Evolutionary conservation across 2,797 vertebrate genomes (phyloP), one percentile per base, ranked within the genome.

Genomic region (Hippopotamyrus pictus): DNA sequence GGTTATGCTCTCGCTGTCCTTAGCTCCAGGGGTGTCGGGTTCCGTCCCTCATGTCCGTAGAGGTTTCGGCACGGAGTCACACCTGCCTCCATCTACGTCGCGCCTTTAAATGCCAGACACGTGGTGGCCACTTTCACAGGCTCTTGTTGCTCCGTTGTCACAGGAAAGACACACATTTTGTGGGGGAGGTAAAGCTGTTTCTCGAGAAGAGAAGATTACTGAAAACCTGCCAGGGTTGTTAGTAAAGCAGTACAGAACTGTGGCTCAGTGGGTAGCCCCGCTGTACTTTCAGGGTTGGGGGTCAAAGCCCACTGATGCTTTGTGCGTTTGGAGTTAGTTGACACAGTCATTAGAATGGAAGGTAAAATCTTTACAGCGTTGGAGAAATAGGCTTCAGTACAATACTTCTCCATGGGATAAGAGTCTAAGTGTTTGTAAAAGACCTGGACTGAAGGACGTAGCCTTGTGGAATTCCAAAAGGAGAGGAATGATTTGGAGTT

Each of bases 111-210:
- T 44, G 73, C 37, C 73, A 44, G 73, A 79, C 73, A 44, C 17
- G 11, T n/a, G 14, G 7, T 8, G 37, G 6, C 33, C 17, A 17
- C 73, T 79, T 79, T 8, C 33, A 79, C 73, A 19, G 73, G 14
- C 73, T 79, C 37, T 41, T 44, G 37, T 44, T 69, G 14, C 37
- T 79, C 37, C 17, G 37, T 79, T 8, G 73, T 44, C 73, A 79
- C 17, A 8, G 37, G 73, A 79, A 79, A 44, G 73, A 79, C 37
- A 29, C 69, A 76, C 37, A 79, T 79, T 79, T 79, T 79, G 73
- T 79, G 73, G 37, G 73, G 73, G 73, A 79, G 73, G 73, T 44
- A 79, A 79, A 79, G 73, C 33, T 79, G 73, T 8, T 79, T 79
- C 73, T 79, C 2, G 33, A 79, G 73, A 79, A 79, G 37, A 44